Base-by-base conservation (phyloP, 2,888 invertebrate genomes). In the Acleris holmiana region DNA sequence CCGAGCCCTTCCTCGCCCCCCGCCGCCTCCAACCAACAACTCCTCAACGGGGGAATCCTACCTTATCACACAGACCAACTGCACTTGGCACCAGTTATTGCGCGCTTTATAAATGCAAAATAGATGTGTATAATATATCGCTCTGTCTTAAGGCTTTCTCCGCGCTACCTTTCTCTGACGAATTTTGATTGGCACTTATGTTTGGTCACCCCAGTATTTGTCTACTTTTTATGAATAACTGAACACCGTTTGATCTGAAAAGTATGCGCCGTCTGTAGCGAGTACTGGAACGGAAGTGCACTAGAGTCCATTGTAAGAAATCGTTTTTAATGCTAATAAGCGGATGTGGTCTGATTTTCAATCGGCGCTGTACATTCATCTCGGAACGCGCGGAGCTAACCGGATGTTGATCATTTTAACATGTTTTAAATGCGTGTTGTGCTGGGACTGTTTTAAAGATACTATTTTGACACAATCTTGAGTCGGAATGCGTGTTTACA, bases 311-410 rank as follows among this genome's bases (percentile, higher is more conserved):
- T 67, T 58, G 65, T 65, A 61, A 57, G 74, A 74, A 82, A 81
- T 78, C 79, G 80, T 80, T 79, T 77, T 77, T 80, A 78, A 82
- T 79, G 78, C 78, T 86, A 84, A 86, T 83, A 82, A 75, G 78
- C 84, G 88, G 86, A 88, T 85, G 84, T 78, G 85, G 82, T 83
- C 88, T 84, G 85, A 85, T 88, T 86, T 85, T 84, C 82, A 85
- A 84, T 85, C 81, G 82, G 72, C 75, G 77, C 76, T 73, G 74
- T 78, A 77, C 81, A 82, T 80, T 82, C 79, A 83, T 78, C 77
- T 73, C 71, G 73, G 71, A 79, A 77, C 78, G 79, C 82, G 80
- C 76, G 76, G 76, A 75, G 73, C 77, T 79, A 77, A 77, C 76
- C 84, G 84, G 83, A 84, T 84, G 82, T 79, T 77, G 76, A 81